Conservation (phyloP, 2,888 invertebrate species). For the Masnerella sp. region DNA sequence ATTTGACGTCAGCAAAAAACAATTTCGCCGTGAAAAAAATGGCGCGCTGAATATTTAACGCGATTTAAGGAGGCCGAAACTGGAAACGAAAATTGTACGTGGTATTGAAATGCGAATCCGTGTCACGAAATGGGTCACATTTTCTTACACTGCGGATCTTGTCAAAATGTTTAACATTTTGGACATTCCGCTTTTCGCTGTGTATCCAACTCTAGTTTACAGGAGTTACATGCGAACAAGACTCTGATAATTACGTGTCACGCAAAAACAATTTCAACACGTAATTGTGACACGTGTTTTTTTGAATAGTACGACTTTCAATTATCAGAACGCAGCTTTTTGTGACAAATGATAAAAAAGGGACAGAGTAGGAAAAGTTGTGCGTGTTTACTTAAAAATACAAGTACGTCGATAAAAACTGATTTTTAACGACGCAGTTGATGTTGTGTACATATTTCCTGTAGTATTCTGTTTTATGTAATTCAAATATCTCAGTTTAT, state of each 20-base stretch:
- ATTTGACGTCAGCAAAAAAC: constrained; percentile 5
- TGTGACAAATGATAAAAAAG: background rate
- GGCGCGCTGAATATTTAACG: constrained; percentile 15
- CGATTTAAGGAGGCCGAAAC: background rate
- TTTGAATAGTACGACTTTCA: constrained; percentile 14
- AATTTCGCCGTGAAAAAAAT: constrained; percentile 10
- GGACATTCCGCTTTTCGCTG: background rate
- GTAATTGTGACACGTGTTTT: constrained; percentile 25
- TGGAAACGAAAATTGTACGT: constrained; percentile 2
- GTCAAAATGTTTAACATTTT: constrained; percentile 11
- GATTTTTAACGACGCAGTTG: too few species aligned
- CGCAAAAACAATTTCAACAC: constrained; percentile 31
- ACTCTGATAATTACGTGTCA: constrained; percentile 18
- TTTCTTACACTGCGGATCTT: constrained; percentile 3
- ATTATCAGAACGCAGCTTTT: constrained; percentile 2
- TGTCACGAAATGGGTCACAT: constrained; percentile 7
- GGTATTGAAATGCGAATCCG: constrained; percentile 12
- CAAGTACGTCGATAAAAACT: too few species aligned
- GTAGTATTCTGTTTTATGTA: too few species aligned
- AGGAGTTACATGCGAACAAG: background rate
- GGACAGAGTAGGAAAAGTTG: constrained; percentile 1
- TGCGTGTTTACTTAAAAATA: background rate
- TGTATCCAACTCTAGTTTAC: background rate
- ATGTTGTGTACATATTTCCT: too few species aligned
- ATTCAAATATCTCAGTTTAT: too few species aligned